Percentiles rank a stretch among this genome's conserved stretches.
These are phyloP conservation scores for Pseudomyrmex sp. DNA, from an alignment of 1,140 invertebrate species.

Conservation along the genomic window DNA sequence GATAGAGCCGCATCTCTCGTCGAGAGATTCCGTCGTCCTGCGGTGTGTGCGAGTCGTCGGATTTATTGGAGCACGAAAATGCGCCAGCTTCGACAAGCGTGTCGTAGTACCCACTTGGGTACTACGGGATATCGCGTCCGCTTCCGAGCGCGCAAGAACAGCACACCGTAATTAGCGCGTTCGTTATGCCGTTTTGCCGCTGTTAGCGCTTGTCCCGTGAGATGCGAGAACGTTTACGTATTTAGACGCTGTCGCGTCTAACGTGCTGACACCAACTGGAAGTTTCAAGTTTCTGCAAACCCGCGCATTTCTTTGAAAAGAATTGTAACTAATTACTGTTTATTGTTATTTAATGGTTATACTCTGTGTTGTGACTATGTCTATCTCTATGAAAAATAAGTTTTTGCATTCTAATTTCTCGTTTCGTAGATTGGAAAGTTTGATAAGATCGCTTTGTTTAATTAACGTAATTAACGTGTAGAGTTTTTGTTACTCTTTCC, in stretches of 20 bases:
- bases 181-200: background rate
- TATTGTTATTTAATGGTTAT: too few species aligned
- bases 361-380: too few species aligned
- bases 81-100: conserved; percentile 12
- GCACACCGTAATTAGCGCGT: conserved; percentile 10
- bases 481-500: background rate
- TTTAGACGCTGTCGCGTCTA: background rate
- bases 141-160: background rate
- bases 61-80: conserved; percentile 69
- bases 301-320: too few species aligned
- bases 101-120: background rate
- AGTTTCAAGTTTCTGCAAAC: too few species aligned
- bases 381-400: too few species aligned
- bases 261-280: too few species aligned
- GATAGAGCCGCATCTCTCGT: conserved; percentile 19
- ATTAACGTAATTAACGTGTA: background rate
- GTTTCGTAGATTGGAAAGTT: too few species aligned
- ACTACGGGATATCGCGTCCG: background rate
- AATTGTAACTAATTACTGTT: too few species aligned
- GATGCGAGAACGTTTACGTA: conserved; percentile 3
- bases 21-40: conserved; percentile 39
- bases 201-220: background rate
- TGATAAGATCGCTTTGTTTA: background rate
- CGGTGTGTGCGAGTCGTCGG: conserved; percentile 18
- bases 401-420: too few species aligned